Percentiles rank a stretch among this genome's conserved stretches.
These are phyloP conservation scores for Sebastes iracundus DNA, from an alignment of 2,797 vertebrate genomes.

Conservation along the genomic window DNA sequence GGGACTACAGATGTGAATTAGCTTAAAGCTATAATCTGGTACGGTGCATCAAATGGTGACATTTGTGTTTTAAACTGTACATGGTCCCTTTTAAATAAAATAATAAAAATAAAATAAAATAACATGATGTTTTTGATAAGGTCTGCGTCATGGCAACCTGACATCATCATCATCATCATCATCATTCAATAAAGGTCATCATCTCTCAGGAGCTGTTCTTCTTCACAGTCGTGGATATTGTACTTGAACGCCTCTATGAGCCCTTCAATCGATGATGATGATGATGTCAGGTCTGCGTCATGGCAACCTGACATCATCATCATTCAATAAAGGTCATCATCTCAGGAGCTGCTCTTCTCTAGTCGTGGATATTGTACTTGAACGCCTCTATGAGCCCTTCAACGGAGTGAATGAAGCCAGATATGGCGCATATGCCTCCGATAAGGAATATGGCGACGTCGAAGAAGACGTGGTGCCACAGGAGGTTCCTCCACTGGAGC, in stretches of 20 bases:
- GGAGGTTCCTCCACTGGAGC: slow-evolving; percentile 92
- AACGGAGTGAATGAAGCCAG: slow-evolving; percentile 94
- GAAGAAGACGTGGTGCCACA: slow-evolving; percentile 97
- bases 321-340: slow-evolving; percentile 23
- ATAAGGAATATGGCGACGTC: slow-evolving; percentile 95
- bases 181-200: slow-evolving; percentile 26
- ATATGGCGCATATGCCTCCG: slow-evolving; percentile 93
- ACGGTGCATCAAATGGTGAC: too few species aligned
- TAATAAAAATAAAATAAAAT: too few species aligned
- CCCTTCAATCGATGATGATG: slow-evolving; percentile 80
- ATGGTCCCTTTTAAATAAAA: too few species aligned
- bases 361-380: slow-evolving; percentile 89
- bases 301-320: too few species aligned
- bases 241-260: slow-evolving; percentile 93
- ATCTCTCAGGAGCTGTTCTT: slow-evolving; percentile 51
- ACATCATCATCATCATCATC: background rate
- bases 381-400: slow-evolving; percentile 95
- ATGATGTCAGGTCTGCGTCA: too few species aligned
- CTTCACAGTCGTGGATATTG: slow-evolving; percentile 85
- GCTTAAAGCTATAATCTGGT: too few species aligned
- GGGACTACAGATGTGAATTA: too few species aligned
- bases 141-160: slow-evolving; percentile 12
- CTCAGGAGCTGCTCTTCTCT: slow-evolving; percentile 51
- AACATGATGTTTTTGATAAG: too few species aligned
- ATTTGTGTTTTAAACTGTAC: too few species aligned